A percentile compares a stretch with the other conserved stretches of the same genome.
These are phyloP conservation scores for Achroia grisella DNA, from an alignment of 1,140 invertebrate genomes.

Conservation along the genomic window DNA sequence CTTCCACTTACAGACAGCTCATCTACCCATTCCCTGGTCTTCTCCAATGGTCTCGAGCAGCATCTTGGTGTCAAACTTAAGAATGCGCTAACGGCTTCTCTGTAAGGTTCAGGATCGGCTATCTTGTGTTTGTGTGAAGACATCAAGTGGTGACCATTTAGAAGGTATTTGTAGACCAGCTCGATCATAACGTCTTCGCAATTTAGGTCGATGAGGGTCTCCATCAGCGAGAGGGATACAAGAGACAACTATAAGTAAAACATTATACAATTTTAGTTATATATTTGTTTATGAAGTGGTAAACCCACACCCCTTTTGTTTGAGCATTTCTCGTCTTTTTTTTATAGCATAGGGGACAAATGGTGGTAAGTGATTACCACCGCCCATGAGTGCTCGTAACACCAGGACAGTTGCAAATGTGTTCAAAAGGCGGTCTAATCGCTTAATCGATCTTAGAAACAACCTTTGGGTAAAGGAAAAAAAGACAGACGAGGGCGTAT, in stretches of 20 bases:
- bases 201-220: conserved; percentile 92
- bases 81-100: conserved; percentile 88
- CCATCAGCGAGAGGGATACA: conserved; percentile 92
- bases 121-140: conserved; percentile 79
- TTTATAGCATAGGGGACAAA: no score
- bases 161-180: conserved; percentile 89
- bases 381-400: no score
- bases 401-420: no score
- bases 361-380: no score
- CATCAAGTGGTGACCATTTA: conserved; percentile 93
- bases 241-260: conserved; percentile 82
- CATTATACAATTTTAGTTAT: no score
- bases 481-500: no score
- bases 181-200: conserved; percentile 98
- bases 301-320: no score
- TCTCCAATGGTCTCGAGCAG: conserved; percentile 41
- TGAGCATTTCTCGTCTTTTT: no score
- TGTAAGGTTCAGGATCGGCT: conserved; percentile 85
- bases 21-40: conserved; percentile 47
- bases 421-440: no score
- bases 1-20: conserved; percentile 44
- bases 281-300: no score
- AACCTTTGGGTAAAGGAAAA: no score
- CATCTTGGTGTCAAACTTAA: conserved; percentile 80
- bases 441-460: no score